Evolutionary conservation across 1,140 invertebrate species (phyloP).

Genomic region (Apolygus lucorum): DNA sequence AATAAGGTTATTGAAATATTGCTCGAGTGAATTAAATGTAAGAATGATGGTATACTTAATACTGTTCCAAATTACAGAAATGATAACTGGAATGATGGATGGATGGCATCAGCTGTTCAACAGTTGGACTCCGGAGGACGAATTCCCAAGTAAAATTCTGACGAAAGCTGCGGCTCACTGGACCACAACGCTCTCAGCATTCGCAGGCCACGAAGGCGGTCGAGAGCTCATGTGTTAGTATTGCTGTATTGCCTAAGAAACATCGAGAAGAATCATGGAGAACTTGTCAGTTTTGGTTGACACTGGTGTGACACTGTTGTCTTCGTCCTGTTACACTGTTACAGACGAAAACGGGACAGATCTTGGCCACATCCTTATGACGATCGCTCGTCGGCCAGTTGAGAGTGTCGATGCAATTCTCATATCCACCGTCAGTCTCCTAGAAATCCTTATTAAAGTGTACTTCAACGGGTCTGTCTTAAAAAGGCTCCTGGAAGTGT

Average conservation of each 20-base stretch:
- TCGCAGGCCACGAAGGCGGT: slow-evolving; percentile 26
- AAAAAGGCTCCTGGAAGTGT: slow-evolving; percentile 12
- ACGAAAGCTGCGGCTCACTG: slow-evolving; percentile 29
- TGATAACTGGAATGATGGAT: slow-evolving; percentile 27
- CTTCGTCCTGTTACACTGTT: not conserved
- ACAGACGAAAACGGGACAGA: slow-evolving; percentile 17
- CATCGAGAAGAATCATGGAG: no score
- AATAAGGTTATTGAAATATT: no score
- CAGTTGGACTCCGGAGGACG: slow-evolving; percentile 21
- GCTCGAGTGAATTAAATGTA: no score
- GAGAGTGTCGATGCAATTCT: slow-evolving; percentile 24
- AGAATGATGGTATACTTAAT: no score
- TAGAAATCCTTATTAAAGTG: slow-evolving; percentile 23
- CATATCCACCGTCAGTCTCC: slow-evolving; percentile 21
- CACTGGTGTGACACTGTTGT: no score
- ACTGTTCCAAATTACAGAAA: no score
- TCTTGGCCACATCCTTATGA: slow-evolving; percentile 12
- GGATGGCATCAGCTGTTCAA: slow-evolving; percentile 29
- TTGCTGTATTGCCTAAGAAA: no score
- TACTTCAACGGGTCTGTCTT: slow-evolving; percentile 23
- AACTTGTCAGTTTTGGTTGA: no score
- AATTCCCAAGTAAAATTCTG: slow-evolving; percentile 28
- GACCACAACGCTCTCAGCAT: slow-evolving; percentile 21
- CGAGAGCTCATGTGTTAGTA: not conserved
- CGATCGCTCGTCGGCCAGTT: slow-evolving; percentile 9